A percentile compares a stretch with the other conserved stretches of the same genome.
Conservation (phyloP, 2,888 invertebrate species). For the Phengaris arion region DNA sequence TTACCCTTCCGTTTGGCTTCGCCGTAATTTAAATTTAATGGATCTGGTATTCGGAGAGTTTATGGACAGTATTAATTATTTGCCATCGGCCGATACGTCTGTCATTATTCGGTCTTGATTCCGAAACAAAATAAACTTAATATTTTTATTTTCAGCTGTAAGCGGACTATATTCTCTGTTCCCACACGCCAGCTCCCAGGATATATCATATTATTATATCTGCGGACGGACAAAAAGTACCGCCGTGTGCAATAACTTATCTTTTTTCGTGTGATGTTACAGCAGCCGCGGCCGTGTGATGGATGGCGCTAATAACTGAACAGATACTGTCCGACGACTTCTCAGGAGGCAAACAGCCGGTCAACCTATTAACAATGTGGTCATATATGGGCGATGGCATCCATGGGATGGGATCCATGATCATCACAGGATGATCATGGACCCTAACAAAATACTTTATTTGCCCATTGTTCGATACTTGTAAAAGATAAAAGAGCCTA, state of each 20-base stretch:
- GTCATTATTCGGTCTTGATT: too few relatives aligned
- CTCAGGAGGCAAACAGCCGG: not conserved
- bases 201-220: not conserved
- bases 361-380: too few relatives aligned
- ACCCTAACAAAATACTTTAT: not conserved
- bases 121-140: not conserved
- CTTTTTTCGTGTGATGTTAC: not conserved
- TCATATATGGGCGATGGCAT: too few relatives aligned
- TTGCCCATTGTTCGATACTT: not conserved
- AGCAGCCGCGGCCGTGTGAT: not conserved
- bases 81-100: too few relatives aligned
- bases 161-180: not conserved
- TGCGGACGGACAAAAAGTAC: not conserved
- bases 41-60: too few relatives aligned
- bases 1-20: too few relatives aligned
- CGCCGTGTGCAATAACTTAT: not conserved
- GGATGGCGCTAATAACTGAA: conserved; percentile 1
- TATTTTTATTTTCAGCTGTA: not conserved
- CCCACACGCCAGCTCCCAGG: not conserved
- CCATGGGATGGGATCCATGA: too few relatives aligned
- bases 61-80: too few relatives aligned
- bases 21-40: too few relatives aligned
- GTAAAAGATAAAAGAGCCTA: not conserved
- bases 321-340: not conserved
- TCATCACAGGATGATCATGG: not conserved